Percentiles rank a stretch among this genome's conserved stretches.
phyloP scores from a whole-genome alignment of 2,888 invertebrate species.

The Ctena decussata region DNA sequence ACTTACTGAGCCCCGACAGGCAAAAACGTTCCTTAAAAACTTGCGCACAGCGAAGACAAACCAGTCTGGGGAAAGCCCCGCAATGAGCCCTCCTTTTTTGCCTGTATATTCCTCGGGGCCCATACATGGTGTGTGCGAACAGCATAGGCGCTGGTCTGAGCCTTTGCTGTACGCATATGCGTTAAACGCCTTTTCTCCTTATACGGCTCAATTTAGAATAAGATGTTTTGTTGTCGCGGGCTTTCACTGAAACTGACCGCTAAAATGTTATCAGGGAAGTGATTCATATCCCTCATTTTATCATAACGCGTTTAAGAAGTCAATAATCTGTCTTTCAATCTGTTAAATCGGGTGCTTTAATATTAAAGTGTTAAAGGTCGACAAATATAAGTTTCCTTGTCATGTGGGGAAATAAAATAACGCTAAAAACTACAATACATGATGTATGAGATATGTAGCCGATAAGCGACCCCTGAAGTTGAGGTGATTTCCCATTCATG shows the following conservation, averaged over 20 bases:
- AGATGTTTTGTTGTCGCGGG: neutral
- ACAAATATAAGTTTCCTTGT: neutral
- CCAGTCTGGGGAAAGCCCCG: no score
- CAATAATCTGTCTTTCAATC: neutral
- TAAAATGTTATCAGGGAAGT: neutral
- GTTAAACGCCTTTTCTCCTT: no score
- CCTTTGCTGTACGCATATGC: no score
- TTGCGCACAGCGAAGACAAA: no score
- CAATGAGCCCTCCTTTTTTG: no score
- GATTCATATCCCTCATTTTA: neutral
- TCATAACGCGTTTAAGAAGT: neutral
- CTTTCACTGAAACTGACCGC: neutral
- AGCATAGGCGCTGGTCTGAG: no score
- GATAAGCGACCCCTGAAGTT: no score
- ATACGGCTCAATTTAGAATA: neutral
- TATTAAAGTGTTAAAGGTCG: neutral
- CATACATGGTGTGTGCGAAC: no score
- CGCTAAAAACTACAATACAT: neutral
- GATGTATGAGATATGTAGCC: neutral
- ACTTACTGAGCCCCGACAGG: no score
- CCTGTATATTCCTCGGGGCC: no score
- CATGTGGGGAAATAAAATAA: neutral
- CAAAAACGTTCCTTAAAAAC: no score
- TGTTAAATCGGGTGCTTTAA: neutral
- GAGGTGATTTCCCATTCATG: no score